phyloP scores from a whole-genome alignment of 2,797 vertebrate species.

The Menidia menidia region DNA sequence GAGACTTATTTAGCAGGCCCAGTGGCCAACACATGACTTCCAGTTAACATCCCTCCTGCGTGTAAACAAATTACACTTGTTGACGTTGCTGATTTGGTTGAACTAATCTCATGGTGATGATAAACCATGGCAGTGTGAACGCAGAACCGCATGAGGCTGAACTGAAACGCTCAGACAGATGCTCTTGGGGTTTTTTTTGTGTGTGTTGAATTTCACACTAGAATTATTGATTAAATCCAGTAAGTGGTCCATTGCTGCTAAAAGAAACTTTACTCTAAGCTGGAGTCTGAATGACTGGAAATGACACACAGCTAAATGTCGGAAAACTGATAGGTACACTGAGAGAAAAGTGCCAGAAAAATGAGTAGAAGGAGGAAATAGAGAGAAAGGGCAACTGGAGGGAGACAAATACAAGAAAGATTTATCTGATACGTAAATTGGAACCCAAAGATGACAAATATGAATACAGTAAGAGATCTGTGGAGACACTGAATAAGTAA shows the following conservation, averaged over 20 bases:
- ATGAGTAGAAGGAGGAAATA: slow-evolving; percentile 37
- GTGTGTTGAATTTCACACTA: slow-evolving; percentile 51
- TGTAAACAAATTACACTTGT: slow-evolving; percentile 59
- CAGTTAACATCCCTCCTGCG: slow-evolving; percentile 45
- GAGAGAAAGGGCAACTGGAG: slow-evolving; percentile 13
- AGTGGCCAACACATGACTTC: slow-evolving; percentile 37
- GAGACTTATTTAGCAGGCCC: slow-evolving; percentile 29
- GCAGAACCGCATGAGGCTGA: slow-evolving; percentile 43
- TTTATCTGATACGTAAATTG: slow-evolving; percentile 57
- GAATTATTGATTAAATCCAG: slow-evolving; percentile 73
- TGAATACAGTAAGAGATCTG: slow-evolving; percentile 29
- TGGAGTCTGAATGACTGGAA: slow-evolving; percentile 83
- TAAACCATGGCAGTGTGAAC: slow-evolving; percentile 32
- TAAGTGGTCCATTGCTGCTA: slow-evolving; percentile 82
- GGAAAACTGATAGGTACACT: slow-evolving; percentile 80
- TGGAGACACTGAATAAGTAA: slow-evolving; percentile 68
- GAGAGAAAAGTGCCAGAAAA: slow-evolving; percentile 79
- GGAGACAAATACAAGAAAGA: slow-evolving; percentile 49
- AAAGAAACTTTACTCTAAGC: slow-evolving; percentile 79
- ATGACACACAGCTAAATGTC: slow-evolving; percentile 75
- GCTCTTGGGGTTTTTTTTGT: slow-evolving; percentile 37
- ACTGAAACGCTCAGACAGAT: slow-evolving; percentile 41
- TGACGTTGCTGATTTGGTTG: slow-evolving; percentile 49
- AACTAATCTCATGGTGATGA: slow-evolving; percentile 41
- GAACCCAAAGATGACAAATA: slow-evolving; percentile 57